Conservation (phyloP, 2,797 vertebrate species). For the Momotus momota region DNA sequence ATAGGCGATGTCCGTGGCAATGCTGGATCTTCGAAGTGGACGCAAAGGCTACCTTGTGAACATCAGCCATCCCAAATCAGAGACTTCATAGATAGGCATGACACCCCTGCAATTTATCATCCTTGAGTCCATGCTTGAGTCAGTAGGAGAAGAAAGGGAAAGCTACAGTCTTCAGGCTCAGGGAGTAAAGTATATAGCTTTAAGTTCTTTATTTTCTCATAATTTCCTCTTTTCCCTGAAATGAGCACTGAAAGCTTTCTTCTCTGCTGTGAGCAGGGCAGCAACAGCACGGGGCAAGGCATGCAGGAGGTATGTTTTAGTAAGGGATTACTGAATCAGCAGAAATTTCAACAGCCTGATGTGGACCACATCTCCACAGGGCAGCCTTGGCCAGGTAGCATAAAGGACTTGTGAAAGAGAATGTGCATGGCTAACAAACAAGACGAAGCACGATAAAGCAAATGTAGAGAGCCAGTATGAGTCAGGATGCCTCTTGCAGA, state of each 20-base stretch:
- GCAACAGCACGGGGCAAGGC: neutral
- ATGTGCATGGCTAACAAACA: neutral
- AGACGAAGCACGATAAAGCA: neutral
- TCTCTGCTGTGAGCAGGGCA: neutral
- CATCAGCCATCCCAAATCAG: neutral
- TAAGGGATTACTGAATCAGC: neutral
- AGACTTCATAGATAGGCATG: neutral
- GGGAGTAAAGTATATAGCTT: neutral
- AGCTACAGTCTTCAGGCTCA: neutral
- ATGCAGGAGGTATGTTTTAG: fast-evolving
- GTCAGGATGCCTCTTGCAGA: neutral
- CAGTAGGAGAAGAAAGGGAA: neutral
- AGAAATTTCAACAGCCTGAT: neutral
- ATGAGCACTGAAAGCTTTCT: neutral
- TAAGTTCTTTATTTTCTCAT: neutral
- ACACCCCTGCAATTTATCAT: neutral
- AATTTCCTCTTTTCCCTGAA: neutral
- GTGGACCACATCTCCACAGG: neutral
- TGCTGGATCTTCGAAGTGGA: fast-evolving
- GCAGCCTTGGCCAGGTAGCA: neutral
- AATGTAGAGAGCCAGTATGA: neutral
- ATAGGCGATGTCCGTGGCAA: fast-evolving
- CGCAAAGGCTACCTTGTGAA: neutral
- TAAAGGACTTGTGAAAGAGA: neutral
- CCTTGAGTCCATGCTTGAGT: neutral